Evolutionary conservation across 2,797 vertebrate genomes (phyloP), one percentile per base, ranked within the genome.

Genomic region (Lepilemur ruficaudatus): DNA sequence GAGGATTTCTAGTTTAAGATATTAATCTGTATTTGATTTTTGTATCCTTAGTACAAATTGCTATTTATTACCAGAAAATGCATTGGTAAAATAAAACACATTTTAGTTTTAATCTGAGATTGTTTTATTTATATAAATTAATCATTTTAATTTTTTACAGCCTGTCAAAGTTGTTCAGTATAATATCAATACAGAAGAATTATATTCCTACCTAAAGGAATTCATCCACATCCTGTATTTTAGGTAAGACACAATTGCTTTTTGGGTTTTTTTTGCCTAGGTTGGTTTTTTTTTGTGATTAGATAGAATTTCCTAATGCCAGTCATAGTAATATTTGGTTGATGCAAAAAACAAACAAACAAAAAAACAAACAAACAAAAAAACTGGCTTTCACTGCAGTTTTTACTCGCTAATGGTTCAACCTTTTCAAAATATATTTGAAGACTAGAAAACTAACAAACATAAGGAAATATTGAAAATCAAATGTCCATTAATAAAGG

Each of bases 171-270:
- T 99, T 96, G 99, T 99, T 92, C 99, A 99, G 95, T 99, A 99
- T 98, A 99, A 99, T 97, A 99, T 99, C 98, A 99, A 99, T 96
- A 99, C 99, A 91, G 99, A 99, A 97, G 99, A 99, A 98, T 98
- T 99, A 3, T 99, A 99, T 98, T 99, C 99, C 14, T 99, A 99
- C 94, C 99, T 99, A 98, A 99, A 99, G 99, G 99, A 99, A 97
- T 99, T 99, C 94, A 99, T 99, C 98, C 99, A 99, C 96, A 99
- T 99, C 97, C 98, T 99, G 2, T 99, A 99, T 98, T 99, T 99
- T 99, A 99, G 99, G 99, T 99, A 96, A 98, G 98, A 35, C 61
- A 11, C 4, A 32, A 8, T 94, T 92, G 6, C 69, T 73, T 83
- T 30, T 57, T 59, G 63, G 41, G 25, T 46, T 92, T 46, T 30